Percentiles rank a stretch among this genome's conserved stretches.
Evolutionary conservation across 2,797 vertebrate genomes (phyloP).

Genomic region (Pangasius sanitwongsei): DNA sequence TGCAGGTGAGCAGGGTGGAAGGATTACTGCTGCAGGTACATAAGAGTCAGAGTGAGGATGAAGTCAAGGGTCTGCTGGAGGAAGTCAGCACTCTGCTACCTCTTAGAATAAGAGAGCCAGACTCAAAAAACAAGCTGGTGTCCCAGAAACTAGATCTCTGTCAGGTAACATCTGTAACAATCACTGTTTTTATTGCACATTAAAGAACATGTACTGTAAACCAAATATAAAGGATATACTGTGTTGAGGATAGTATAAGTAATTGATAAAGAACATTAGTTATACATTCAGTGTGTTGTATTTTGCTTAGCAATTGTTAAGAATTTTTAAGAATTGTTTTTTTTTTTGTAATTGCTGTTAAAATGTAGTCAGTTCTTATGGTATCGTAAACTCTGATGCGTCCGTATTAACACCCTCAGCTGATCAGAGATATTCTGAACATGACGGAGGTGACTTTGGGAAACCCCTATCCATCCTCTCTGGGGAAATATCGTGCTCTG

Average conservation of each 20-base stretch:
- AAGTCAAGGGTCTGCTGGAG: constrained; percentile 57
- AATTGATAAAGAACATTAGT: background rate
- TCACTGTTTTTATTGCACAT: background rate
- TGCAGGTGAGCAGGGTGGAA: constrained; percentile 83
- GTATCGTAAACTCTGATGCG: background rate
- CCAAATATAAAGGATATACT: background rate
- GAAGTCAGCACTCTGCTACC: constrained; percentile 74
- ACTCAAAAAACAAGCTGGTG: constrained; percentile 65
- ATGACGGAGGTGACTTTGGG: constrained; percentile 77
- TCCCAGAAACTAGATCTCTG: constrained; percentile 80
- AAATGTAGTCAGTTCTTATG: background rate
- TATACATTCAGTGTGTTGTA: background rate
- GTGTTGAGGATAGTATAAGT: background rate
- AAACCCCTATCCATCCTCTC: constrained; percentile 66
- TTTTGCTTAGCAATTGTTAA: background rate
- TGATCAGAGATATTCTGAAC: constrained; percentile 83
- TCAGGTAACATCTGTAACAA: constrained; percentile 66
- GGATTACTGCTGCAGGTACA: constrained; percentile 78
- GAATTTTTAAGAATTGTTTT: background rate
- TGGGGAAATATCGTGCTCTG: constrained; percentile 84
- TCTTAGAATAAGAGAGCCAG: constrained; percentile 50
- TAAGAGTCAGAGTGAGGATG: constrained; percentile 64
- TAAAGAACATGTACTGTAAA: background rate
- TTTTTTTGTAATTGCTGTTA: background rate
- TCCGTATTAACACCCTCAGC: constrained; percentile 60